phyloP scores from a whole-genome alignment of 64 coral and sea anemone genomes.

The Actinia tenebrosa region DNA sequence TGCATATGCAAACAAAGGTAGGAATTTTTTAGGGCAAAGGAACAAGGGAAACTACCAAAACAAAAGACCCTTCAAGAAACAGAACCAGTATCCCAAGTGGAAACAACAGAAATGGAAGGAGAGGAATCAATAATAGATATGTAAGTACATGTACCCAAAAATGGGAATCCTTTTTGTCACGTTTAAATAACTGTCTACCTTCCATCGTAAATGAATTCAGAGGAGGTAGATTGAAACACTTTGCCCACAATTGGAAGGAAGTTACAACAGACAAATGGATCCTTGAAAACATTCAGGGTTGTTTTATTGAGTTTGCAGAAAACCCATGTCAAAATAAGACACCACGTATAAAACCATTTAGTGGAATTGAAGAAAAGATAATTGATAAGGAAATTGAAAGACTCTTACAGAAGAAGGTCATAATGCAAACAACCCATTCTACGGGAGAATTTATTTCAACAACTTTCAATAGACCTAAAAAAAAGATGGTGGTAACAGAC shows the following conservation, averaged over 20 bases:
- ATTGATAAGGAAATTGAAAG: no score
- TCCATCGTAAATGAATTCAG: not conserved
- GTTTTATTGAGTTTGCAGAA: not conserved
- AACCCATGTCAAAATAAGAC: not conserved
- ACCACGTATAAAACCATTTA: not conserved
- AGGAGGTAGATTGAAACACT: slow-evolving; percentile 28
- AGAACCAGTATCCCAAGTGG: not conserved
- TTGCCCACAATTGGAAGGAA: not conserved
- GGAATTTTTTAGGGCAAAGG: slow-evolving; percentile 13
- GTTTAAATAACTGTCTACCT: not conserved
- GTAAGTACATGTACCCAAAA: not conserved
- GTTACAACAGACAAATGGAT: slow-evolving; percentile 6
- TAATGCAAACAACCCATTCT: no score
- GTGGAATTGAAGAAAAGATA: no score
- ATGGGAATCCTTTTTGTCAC: not conserved
- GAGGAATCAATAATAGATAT: not conserved
- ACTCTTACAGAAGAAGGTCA: no score
- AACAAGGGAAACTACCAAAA: not conserved
- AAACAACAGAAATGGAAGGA: slow-evolving; percentile 8
- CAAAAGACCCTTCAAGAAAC: not conserved
- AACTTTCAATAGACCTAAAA: no score
- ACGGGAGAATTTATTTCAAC: no score
- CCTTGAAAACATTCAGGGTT: not conserved
- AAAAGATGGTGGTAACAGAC: no score
- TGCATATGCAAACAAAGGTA: slow-evolving; percentile 16